Percentiles rank a stretch among this genome's conserved stretches.
These are phyloP conservation scores for Stegastes partitus DNA, from an alignment of 2,113 vertebrate species.

Conservation along the genomic window DNA sequence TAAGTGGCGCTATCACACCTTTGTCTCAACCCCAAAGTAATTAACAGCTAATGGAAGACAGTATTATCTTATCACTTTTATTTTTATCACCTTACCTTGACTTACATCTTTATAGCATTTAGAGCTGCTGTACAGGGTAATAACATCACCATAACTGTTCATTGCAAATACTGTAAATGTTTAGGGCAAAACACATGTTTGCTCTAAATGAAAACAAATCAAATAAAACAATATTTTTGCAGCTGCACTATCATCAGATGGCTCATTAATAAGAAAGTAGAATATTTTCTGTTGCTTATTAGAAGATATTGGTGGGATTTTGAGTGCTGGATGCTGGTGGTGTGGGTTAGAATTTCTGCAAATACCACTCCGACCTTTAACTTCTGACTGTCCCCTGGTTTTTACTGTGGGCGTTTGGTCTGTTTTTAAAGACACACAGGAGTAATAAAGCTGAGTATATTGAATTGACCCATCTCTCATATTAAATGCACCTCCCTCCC, in stretches of 20 bases:
- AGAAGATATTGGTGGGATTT: not conserved
- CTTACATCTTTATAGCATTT: too few species aligned
- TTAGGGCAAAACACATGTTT: not conserved
- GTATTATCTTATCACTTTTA: too few species aligned
- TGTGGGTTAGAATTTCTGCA: conserved; percentile 7
- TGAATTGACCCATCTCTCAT: conserved; percentile 74
- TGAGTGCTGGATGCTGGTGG: not conserved
- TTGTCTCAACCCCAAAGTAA: too few species aligned
- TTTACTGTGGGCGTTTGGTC: conserved; percentile 23
- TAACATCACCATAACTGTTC: not conserved
- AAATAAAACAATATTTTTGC: not conserved
- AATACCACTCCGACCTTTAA: conserved; percentile 46
- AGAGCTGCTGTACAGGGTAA: too few species aligned
- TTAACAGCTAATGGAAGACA: too few species aligned
- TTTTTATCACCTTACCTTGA: too few species aligned
- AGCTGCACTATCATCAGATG: not conserved
- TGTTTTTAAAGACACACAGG: conserved; percentile 61
- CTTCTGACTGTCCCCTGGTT: conserved; percentile 15
- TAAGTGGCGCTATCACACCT: too few species aligned
- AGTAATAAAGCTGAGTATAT: conserved; percentile 72
- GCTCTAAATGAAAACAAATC: not conserved
- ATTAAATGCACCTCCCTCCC: conserved; percentile 72
- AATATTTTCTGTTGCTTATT: not conserved
- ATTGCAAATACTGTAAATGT: not conserved
- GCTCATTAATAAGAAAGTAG: not conserved